Conservation (phyloP, 2,113 vertebrate genomes). For the Prionailurus viverrinus region DNA sequence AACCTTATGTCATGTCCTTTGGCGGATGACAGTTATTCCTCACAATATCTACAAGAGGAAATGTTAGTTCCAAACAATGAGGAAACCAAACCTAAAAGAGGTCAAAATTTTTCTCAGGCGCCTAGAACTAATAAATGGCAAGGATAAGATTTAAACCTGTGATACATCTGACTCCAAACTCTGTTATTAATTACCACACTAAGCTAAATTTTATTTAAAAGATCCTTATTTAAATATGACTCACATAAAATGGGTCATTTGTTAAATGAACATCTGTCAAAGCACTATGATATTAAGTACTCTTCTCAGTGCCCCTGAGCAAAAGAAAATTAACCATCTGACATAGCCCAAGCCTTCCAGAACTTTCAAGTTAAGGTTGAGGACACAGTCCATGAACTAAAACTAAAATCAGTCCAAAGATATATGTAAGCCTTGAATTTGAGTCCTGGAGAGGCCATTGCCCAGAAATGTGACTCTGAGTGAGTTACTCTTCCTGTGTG, state of each 20-base stretch:
- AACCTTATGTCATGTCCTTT: neutral
- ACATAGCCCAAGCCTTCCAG: neutral
- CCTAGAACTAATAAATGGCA: slow-evolving; percentile 27
- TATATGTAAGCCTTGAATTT: neutral
- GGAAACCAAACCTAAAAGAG: slow-evolving; percentile 17
- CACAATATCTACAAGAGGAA: neutral
- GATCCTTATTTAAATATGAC: slow-evolving; percentile 50
- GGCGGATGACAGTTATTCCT: neutral
- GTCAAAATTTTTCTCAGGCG: neutral
- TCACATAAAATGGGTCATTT: slow-evolving; percentile 48
- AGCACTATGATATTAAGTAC: neutral
- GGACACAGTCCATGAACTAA: neutral
- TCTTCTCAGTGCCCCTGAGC: neutral
- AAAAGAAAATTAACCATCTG: neutral
- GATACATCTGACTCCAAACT: neutral
- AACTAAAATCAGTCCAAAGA: neutral
- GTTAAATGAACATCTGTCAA: slow-evolving; percentile 30
- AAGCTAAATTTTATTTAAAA: slow-evolving; percentile 42
- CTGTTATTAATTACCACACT: slow-evolving; percentile 39
- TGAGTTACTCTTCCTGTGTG: neutral
- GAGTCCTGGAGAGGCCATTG: neutral
- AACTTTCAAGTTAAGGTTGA: neutral
- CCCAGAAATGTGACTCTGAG: neutral
- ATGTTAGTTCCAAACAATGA: neutral
- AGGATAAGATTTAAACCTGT: neutral